Evolutionary conservation across 2,797 vertebrate species (phyloP).

Genomic region (Sebastes trivittatus): DNA sequence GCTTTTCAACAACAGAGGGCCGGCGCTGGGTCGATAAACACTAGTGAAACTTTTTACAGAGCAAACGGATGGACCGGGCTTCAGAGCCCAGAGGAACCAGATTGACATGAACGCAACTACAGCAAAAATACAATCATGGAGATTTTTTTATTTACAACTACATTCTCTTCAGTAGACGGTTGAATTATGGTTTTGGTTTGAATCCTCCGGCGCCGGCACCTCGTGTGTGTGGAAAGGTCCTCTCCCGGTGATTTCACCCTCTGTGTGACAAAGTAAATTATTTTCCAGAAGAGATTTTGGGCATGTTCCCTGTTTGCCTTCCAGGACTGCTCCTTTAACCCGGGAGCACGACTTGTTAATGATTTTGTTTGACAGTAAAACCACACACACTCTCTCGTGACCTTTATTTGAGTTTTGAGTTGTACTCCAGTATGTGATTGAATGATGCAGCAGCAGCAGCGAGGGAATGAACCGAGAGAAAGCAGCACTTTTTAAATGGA

Average conservation of each 20-base stretch:
- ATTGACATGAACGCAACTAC: no score
- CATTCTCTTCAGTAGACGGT: not conserved
- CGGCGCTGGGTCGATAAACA: not conserved
- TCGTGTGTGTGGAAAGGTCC: not conserved
- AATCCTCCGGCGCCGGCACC: slow-evolving; percentile 14
- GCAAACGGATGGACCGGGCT: not conserved
- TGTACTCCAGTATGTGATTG: not conserved
- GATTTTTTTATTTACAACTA: no score
- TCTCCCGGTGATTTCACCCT: not conserved
- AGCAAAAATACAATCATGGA: not conserved
- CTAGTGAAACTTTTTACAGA: not conserved
- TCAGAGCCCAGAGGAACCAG: not conserved
- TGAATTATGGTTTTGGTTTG: not conserved
- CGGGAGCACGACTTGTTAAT: not conserved
- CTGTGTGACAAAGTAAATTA: slow-evolving; percentile 18
- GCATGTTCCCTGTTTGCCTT: slow-evolving; percentile 20
- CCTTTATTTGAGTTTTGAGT: not conserved
- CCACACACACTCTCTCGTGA: not conserved
- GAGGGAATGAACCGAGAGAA: not conserved
- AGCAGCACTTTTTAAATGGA: slow-evolving; percentile 22
- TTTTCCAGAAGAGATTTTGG: slow-evolving; percentile 20
- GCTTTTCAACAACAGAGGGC: not conserved
- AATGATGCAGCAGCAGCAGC: not conserved
- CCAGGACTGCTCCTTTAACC: not conserved
- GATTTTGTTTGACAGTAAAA: not conserved